These are phyloP conservation scores for Phragmatobia fuliginosa DNA, from an alignment of 2,888 invertebrate genomes.

Conservation along the genomic window DNA sequence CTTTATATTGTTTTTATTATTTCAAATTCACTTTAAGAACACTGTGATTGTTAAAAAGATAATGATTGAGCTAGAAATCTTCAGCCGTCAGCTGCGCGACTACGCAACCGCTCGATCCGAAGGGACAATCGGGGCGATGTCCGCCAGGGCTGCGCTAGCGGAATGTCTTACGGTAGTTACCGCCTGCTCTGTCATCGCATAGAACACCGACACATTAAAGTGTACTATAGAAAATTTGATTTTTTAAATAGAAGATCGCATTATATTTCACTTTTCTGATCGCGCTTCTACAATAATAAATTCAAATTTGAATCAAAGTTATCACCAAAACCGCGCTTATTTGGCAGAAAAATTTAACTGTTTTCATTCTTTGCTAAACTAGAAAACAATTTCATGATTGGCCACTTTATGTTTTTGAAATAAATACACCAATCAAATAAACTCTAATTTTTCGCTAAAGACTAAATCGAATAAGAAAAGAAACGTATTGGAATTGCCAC, in stretches of 20 bases:
- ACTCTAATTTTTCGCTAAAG: background rate
- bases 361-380: constrained; percentile 29
- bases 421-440: constrained; percentile 30
- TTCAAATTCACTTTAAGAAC: constrained; percentile 59
- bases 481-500: constrained; percentile 22
- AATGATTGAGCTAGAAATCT: constrained; percentile 58
- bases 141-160: constrained; percentile 85
- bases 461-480: too few species aligned
- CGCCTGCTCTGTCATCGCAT: constrained; percentile 45
- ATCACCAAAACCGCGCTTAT: constrained; percentile 67
- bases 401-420: background rate
- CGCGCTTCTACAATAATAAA: constrained; percentile 29
- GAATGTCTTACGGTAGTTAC: constrained; percentile 71
- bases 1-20: constrained; percentile 59
- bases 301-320: constrained; percentile 63
- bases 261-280: background rate
- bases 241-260: background rate
- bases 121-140: constrained; percentile 84
- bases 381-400: constrained; percentile 30
- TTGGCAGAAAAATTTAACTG: constrained; percentile 64
- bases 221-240: constrained; percentile 1
- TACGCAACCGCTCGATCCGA: constrained; percentile 85
- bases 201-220: constrained; percentile 2
- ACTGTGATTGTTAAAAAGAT: constrained; percentile 52
- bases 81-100: constrained; percentile 68